A percentile compares a stretch with the other conserved stretches of the same genome.
These are phyloP conservation scores for Pitangus sulphuratus DNA, from an alignment of 2,797 vertebrate species.

Conservation along the genomic window DNA sequence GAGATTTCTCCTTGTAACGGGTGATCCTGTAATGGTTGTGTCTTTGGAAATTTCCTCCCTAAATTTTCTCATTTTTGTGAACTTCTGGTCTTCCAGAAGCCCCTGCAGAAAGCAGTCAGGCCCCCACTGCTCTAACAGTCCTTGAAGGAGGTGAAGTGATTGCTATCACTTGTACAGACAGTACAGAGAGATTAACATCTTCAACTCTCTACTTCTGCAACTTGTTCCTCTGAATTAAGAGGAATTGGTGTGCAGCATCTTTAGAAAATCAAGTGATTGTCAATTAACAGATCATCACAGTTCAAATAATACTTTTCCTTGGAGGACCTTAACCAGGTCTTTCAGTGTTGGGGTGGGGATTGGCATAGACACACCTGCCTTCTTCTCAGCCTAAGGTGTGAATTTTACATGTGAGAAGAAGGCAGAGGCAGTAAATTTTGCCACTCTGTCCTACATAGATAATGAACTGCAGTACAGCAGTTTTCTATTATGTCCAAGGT, in stretches of 20 bases:
- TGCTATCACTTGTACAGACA: background rate
- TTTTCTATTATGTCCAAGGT: background rate
- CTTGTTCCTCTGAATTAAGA: background rate
- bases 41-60: background rate
- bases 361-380: background rate
- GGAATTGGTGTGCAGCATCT: background rate
- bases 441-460: background rate
- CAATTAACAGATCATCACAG: background rate
- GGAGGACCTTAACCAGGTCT: background rate
- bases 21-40: background rate
- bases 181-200: background rate
- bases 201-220: background rate
- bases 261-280: background rate
- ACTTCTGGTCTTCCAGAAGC: background rate
- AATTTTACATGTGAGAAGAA: background rate
- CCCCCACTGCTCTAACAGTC: background rate
- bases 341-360: background rate
- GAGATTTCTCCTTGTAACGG: background rate
- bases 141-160: background rate
- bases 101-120: background rate
- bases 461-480: background rate
- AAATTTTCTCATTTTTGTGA: background rate
- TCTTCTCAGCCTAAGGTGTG: background rate
- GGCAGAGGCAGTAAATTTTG: background rate
- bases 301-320: background rate